Evolutionary conservation across 2,797 vertebrate genomes (phyloP).

Genomic region (Carapus acus): DNA sequence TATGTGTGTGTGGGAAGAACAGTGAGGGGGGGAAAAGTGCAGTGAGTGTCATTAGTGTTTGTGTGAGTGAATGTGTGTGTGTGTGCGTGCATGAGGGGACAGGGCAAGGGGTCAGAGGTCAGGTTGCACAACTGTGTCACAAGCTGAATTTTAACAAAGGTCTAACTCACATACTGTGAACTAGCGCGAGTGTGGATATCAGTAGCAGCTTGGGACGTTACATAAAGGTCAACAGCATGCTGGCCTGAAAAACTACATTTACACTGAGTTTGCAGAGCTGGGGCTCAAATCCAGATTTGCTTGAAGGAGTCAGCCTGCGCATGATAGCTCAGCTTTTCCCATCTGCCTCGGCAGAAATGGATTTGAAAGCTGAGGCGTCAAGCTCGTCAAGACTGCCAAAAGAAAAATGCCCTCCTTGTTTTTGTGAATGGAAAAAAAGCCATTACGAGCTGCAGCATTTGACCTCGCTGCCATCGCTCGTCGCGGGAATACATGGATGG

Average conservation of each 20-base stretch:
- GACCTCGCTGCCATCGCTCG: constrained; percentile 47
- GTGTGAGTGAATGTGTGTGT: constrained; percentile 39
- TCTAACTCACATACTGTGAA: constrained; percentile 20
- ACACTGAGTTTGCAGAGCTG: constrained; percentile 12
- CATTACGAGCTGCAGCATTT: constrained; percentile 25
- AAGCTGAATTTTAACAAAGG: constrained; percentile 38
- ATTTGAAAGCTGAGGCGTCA: constrained; percentile 18
- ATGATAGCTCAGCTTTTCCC: constrained; percentile 27
- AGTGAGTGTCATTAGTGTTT: constrained; percentile 56
- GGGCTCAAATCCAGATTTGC: constrained; percentile 30
- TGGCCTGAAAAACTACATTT: constrained; percentile 8
- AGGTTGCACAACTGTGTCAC: constrained; percentile 32
- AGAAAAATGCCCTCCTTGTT: constrained; percentile 20
- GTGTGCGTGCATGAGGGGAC: constrained; percentile 44
- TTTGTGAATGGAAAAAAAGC: constrained; percentile 13
- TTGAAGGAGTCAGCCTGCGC: constrained; percentile 23
- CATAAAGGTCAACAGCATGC: background rate
- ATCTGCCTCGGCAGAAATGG: constrained; percentile 24
- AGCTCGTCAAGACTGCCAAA: constrained; percentile 27
- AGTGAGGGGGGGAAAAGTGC: constrained; percentile 54
- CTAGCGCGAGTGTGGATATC: background rate
- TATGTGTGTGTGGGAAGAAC: constrained; percentile 43
- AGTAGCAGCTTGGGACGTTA: background rate
- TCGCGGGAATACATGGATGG: constrained; percentile 52
- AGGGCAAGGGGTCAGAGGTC: constrained; percentile 43